phyloP scores from a whole-genome alignment of 2,113 vertebrate species.

The Pagrus major region DNA sequence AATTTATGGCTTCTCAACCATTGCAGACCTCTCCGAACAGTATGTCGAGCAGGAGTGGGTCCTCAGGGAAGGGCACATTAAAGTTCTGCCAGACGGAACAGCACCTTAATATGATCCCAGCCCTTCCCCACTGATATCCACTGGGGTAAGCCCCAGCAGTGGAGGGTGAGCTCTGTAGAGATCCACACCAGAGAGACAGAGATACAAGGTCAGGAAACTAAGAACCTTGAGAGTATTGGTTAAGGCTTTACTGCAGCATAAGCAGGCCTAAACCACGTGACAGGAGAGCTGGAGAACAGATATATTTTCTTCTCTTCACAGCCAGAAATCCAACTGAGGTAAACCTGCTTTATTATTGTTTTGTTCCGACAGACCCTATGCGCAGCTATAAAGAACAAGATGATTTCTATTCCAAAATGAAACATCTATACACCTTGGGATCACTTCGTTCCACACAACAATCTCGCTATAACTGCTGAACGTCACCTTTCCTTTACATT shows the following conservation, averaged over 20 bases:
- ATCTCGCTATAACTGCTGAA: slow-evolving; percentile 45
- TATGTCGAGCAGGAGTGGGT: slow-evolving; percentile 9
- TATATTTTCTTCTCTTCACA: neutral
- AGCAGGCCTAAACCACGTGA: neutral
- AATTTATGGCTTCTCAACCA: slow-evolving; percentile 29
- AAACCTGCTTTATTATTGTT: slow-evolving; percentile 22
- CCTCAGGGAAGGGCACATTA: slow-evolving; percentile 4
- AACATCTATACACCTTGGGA: slow-evolving; percentile 19
- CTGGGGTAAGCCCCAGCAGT: slow-evolving; percentile 14
- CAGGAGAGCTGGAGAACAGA: neutral
- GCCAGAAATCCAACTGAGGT: slow-evolving; percentile 14
- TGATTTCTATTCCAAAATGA: slow-evolving; percentile 33
- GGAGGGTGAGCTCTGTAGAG: slow-evolving; percentile 27
- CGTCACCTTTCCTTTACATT: slow-evolving; percentile 57
- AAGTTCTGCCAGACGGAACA: slow-evolving; percentile 31
- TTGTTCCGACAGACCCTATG: slow-evolving; percentile 10
- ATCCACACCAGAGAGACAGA: slow-evolving; percentile 20
- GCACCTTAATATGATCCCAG: slow-evolving; percentile 28
- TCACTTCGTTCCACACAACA: slow-evolving; percentile 26
- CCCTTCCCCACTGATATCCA: slow-evolving; percentile 19
- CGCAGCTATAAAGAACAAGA: slow-evolving; percentile 27
- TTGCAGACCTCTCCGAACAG: slow-evolving; percentile 11
- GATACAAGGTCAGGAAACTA: slow-evolving; percentile 28
- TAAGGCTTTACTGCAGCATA: neutral
- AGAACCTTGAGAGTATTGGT: slow-evolving; percentile 16